Percentiles rank a stretch among this genome's conserved stretches.
These are phyloP conservation scores for Heterochromis multidens DNA, from an alignment of 2,113 vertebrate genomes.

Conservation along the genomic window DNA sequence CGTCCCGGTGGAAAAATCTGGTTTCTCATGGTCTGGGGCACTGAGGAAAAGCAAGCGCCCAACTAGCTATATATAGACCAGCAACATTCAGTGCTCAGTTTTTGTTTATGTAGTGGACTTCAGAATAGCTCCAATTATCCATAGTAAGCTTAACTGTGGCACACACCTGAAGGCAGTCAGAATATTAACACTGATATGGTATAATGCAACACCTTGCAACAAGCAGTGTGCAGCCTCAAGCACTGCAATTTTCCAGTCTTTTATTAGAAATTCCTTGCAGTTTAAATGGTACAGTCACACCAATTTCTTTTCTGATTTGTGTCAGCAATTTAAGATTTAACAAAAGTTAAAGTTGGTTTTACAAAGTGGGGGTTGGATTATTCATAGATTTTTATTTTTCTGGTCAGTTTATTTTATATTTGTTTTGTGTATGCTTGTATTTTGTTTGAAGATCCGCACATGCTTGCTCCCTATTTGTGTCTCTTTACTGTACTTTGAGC, in stretches of 20 bases:
- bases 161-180: background rate
- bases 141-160: background rate
- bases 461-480: background rate
- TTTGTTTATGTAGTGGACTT: conserved; percentile 65
- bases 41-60: conserved; percentile 49
- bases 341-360: background rate
- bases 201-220: background rate
- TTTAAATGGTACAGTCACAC: background rate
- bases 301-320: background rate
- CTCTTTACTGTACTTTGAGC: conserved; percentile 49
- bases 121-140: conserved; percentile 24
- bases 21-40: conserved; percentile 63
- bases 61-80: conserved; percentile 71
- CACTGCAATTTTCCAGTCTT: background rate
- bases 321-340: background rate
- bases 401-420: background rate
- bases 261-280: background rate
- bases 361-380: too few species aligned
- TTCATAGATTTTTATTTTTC: background rate
- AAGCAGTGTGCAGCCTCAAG: background rate
- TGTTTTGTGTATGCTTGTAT: background rate
- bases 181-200: background rate
- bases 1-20: conserved; percentile 51
- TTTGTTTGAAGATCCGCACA: background rate
- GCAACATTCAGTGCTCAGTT: conserved; percentile 36